Base-by-base conservation (phyloP, 2,888 invertebrate genomes). In the Caradrina kadenii region DNA sequence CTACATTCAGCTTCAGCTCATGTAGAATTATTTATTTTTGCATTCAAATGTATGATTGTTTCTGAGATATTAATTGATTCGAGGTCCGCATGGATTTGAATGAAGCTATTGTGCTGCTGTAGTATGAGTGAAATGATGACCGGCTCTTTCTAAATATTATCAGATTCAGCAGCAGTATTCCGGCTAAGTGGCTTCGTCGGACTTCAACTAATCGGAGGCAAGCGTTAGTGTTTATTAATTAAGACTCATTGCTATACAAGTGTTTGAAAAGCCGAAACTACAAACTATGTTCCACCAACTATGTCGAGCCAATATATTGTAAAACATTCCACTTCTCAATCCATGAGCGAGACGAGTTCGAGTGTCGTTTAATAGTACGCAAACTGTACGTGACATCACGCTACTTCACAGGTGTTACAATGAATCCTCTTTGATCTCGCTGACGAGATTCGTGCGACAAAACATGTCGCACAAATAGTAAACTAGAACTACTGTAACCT, bases 361-460 rank as follows among this genome's bases (percentile, higher is more conserved):
- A 52, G 26, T 17, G 13, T 54, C 45, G 8, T 54, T 42, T 58
- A n/a, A 45, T 11, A 50, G 45, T 52, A n/a, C 26, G 45, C 67
- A 11, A 17, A 2, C 21, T 4, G 13, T 45, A 21, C n/a, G 17
- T 52, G 42, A 6, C 15, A 15, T 54, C 31, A 21, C 19, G 4
- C 22, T 13, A 19, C 19, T 66, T 48, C 7, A n/a, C 11, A 55
- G 19, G 15, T n/a, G 17, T 26, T 4, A 22, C 49, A 39, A 35
- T 53, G 17, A 31, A 55, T 53, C 26, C 35, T 19, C 19, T 53
- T 59, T 21, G 35, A 59, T 54, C 19, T 55, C 39, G 31, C 6
- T 7, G 13, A 48, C 11, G 22, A 1, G 35, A 53, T 3, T 26
- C 48, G 31, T 22, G 50, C 31, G 22, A 52, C 11, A 48, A 53